A percentile compares a stretch with the other conserved stretches of the same genome.
Conservation (phyloP, 2,797 vertebrate genomes). For the Propithecus deckenii region DNA sequence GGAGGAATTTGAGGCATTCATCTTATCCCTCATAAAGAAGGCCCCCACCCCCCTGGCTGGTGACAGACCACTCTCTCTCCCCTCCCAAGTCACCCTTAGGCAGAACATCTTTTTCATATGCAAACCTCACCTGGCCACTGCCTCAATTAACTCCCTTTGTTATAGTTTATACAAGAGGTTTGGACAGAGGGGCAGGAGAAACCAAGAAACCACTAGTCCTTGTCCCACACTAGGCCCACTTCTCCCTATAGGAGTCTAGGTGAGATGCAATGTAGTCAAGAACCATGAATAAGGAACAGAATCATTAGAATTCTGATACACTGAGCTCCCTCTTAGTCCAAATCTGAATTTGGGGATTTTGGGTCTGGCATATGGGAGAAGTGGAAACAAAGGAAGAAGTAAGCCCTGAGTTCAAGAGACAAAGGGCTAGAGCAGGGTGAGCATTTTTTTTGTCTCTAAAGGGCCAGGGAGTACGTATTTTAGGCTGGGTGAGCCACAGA, state of each 20-base stretch:
- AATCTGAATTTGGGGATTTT: background rate
- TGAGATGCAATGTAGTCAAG: background rate
- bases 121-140: background rate
- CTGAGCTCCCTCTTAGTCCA: background rate
- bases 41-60: fast-evolving
- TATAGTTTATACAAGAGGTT: background rate
- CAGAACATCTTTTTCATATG: background rate
- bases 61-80: background rate
- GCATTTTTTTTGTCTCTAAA: background rate
- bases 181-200: background rate
- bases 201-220: background rate
- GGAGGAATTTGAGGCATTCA: background rate
- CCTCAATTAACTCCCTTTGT: background rate
- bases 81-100: background rate
- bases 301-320: background rate
- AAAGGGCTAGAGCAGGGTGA: too few relatives aligned
- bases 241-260: background rate
- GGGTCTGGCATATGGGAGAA: background rate
- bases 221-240: background rate
- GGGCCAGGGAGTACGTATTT: background rate
- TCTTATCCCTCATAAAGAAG: background rate
- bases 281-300: background rate
- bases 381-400: background rate
- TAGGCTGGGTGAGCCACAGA: fast-evolving
- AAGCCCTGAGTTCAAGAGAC: background rate